These are phyloP conservation scores for Temnothorax rugatulus DNA, from an alignment of 2,888 invertebrate species.

Conservation along the genomic window DNA sequence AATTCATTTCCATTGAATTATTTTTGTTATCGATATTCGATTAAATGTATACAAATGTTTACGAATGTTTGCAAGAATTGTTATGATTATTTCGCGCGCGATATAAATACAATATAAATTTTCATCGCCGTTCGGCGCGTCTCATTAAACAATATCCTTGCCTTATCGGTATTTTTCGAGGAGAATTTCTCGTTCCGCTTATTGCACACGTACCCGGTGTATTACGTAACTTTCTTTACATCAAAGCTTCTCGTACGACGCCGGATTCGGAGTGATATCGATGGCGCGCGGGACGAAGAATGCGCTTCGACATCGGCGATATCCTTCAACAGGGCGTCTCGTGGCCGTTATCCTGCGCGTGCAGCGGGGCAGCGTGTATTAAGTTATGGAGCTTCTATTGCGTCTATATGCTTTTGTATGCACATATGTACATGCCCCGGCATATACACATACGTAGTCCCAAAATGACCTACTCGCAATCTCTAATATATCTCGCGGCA, in stretches of 20 bases:
- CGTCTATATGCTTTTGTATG: slow-evolving; percentile 14
- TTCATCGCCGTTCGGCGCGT: slow-evolving; percentile 8
- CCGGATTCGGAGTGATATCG: slow-evolving; percentile 51
- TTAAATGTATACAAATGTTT: slow-evolving; percentile 2
- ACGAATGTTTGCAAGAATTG: not conserved
- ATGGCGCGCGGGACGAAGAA: slow-evolving; percentile 61
- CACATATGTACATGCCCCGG: not conserved
- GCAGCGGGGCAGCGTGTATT: slow-evolving; percentile 24
- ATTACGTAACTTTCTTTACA: slow-evolving; percentile 63
- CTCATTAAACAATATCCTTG: slow-evolving; percentile 67
- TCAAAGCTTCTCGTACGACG: slow-evolving; percentile 66
- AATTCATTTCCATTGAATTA: slow-evolving; percentile 23
- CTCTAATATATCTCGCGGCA: slow-evolving; percentile 48
- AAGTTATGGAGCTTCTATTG: slow-evolving; percentile 41
- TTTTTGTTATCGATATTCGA: slow-evolving; percentile 12
- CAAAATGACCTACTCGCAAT: slow-evolving; percentile 48
- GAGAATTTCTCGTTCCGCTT: slow-evolving; percentile 66
- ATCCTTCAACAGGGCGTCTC: slow-evolving; percentile 57
- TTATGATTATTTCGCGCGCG: slow-evolving; percentile 37
- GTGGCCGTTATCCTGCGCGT: slow-evolving; percentile 15
- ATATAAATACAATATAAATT: slow-evolving; percentile 19
- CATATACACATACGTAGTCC: not conserved
- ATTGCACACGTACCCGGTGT: slow-evolving; percentile 68
- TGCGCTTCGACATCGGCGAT: slow-evolving; percentile 55
- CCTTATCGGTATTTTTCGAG: slow-evolving; percentile 49